Base-by-base conservation (phyloP, 2,113 vertebrate genomes). In the Elanus axillaris region DNA sequence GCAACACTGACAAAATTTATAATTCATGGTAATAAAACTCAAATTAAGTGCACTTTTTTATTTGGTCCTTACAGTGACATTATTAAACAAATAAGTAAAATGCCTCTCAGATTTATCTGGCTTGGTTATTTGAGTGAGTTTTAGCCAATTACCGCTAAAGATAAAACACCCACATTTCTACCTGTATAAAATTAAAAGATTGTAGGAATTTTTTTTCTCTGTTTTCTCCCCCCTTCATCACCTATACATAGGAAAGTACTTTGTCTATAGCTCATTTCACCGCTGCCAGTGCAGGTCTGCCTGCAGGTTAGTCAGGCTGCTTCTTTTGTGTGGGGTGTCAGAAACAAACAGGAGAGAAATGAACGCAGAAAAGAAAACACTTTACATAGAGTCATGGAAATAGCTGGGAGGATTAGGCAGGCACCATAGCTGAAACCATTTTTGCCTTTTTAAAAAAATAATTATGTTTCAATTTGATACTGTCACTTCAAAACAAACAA, bases 401-500 rank as follows among this genome's bases (percentile, higher is more conserved):
- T 68, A 88, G 36, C 56, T 90, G 36, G 23, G 72, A 86, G 52
- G 1, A 5, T 62, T 76, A 78, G 45, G 52, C 20, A 90, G 42
- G 58, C 45, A 82, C 42, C 74, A 82, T 18, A 76, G 79, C 59
- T 77, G 73, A 93, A 77, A 75, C 20, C 3, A 45, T 26, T 91
- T 71, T 29, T 87, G 43, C 52, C 45, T 94, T 74, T 90, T 84
- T 2, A 86, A 77, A 94, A 88, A 71, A 13, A 43, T 50, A 63
- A 86, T 68, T 75, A 69, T 71, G 40, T 81, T 94, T 82, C 73
- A 64, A 8, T 67, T 85, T 56, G 53, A 38, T 84, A 31, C 16
- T 84, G 63, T 55, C 55, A 56, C 40, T 96, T 89, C 75, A 76
- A 94, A 94, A 88, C 73, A 87, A 93, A 92, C 9, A 86, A 76